phyloP scores from a whole-genome alignment of 2,888 invertebrate species.

The Tridacna gigas region DNA sequence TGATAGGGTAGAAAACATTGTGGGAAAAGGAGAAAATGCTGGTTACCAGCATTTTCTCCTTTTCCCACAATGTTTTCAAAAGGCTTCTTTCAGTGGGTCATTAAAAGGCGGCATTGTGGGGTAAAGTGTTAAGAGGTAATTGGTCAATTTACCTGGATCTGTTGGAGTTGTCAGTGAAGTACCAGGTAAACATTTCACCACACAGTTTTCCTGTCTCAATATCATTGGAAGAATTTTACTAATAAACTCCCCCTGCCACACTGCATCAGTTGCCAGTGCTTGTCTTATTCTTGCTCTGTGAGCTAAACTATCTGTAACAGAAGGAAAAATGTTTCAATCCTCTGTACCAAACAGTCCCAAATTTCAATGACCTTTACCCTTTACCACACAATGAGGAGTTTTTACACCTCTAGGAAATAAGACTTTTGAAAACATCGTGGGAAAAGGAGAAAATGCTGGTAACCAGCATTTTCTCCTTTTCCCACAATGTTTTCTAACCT shows the following conservation, averaged over 20 bases:
- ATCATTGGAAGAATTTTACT: slow-evolving; percentile 18
- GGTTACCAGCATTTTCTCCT: background rate
- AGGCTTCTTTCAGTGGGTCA: background rate
- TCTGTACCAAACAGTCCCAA: background rate
- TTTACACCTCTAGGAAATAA: too few species aligned
- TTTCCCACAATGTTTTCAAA: background rate
- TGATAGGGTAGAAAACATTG: background rate
- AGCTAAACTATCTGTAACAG: slow-evolving; percentile 14
- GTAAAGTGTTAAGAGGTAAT: too few species aligned
- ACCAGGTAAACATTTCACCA: slow-evolving; percentile 28
- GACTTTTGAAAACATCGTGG: background rate
- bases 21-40: slow-evolving; percentile 3
- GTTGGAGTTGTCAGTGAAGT: slow-evolving; percentile 3
- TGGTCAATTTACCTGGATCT: background rate
- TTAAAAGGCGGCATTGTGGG: background rate
- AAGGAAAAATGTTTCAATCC: background rate
- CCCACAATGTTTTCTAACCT: too few species aligned
- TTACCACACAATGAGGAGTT: background rate
- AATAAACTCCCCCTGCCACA: slow-evolving; percentile 13
- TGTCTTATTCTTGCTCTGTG: slow-evolving; percentile 23
- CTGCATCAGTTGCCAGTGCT: slow-evolving; percentile 1
- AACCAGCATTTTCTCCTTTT: background rate
- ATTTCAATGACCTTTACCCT: background rate
- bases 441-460: background rate
- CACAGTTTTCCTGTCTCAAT: slow-evolving; percentile 24